Percentiles rank a stretch among this genome's conserved stretches.
These are phyloP conservation scores for Nestor notabilis DNA, from an alignment of 2,113 vertebrate genomes.

Conservation along the genomic window DNA sequence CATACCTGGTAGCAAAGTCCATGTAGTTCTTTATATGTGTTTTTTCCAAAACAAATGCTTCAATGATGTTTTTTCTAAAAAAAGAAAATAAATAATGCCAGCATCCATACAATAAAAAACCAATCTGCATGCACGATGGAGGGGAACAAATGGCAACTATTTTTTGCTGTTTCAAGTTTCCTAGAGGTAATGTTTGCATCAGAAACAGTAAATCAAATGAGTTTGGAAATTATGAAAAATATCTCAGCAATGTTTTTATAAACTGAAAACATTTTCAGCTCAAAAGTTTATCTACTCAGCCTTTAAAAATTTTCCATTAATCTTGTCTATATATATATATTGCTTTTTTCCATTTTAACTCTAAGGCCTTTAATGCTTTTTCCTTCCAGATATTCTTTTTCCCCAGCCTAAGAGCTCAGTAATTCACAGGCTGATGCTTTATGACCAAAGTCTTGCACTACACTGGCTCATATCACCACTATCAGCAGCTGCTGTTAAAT, in stretches of 20 bases:
- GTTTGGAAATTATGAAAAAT: not conserved
- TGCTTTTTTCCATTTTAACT: not conserved
- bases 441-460: not conserved
- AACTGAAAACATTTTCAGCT: not conserved
- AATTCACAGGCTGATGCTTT: not conserved
- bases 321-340: not conserved
- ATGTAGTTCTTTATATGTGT: slow-evolving; percentile 19
- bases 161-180: not conserved
- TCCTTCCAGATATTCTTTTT: not conserved
- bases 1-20: slow-evolving; percentile 10
- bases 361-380: not conserved
- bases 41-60: slow-evolving; percentile 46
- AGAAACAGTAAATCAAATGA: not conserved
- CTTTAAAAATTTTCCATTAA: not conserved
- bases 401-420: not conserved
- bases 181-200: not conserved
- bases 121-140: not conserved
- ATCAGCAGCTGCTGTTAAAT: slow-evolving; percentile 50
- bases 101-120: not conserved
- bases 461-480: not conserved
- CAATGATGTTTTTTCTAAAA: slow-evolving; percentile 34
- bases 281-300: not conserved
- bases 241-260: not conserved
- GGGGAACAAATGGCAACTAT: not conserved
- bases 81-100: slow-evolving; percentile 48